Percentiles rank a stretch among this genome's conserved stretches.
phyloP scores from a whole-genome alignment of 2,797 vertebrate genomes.

The Varecia variegata region DNA sequence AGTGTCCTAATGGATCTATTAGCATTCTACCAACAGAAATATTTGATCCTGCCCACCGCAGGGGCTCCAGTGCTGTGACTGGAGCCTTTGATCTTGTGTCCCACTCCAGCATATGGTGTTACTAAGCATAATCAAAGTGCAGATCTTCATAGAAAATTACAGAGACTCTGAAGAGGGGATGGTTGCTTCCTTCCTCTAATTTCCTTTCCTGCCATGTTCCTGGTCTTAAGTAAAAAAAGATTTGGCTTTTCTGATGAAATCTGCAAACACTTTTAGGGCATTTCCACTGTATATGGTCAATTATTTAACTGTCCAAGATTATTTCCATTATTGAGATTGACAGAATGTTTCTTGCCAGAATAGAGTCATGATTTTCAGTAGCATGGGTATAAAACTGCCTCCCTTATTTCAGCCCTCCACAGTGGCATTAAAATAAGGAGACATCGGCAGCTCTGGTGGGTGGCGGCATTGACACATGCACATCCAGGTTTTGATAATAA shows the following conservation, averaged over 20 bases:
- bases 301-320: constrained; percentile 58
- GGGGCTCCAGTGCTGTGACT: constrained; percentile 31
- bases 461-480: not conserved
- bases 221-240: constrained; percentile 75
- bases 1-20: constrained; percentile 16
- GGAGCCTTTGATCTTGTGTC: constrained; percentile 76
- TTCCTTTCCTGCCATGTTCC: constrained; percentile 69
- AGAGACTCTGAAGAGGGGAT: constrained; percentile 63
- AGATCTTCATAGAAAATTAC: constrained; percentile 82
- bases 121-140: constrained; percentile 77
- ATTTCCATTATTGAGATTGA: constrained; percentile 58
- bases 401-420: not conserved
- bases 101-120: constrained; percentile 77
- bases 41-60: not conserved
- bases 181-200: constrained; percentile 70
- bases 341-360: constrained; percentile 26
- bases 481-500: not conserved
- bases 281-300: constrained; percentile 67
- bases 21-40: constrained; percentile 12
- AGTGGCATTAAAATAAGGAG: not conserved
- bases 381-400: not conserved
- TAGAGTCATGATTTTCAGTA: not conserved
- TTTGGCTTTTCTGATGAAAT: constrained; percentile 79
- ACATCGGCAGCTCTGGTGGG: not conserved
- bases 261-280: constrained; percentile 73